Conservation (phyloP, 2,113 vertebrate species). For the Pavo muticus region DNA sequence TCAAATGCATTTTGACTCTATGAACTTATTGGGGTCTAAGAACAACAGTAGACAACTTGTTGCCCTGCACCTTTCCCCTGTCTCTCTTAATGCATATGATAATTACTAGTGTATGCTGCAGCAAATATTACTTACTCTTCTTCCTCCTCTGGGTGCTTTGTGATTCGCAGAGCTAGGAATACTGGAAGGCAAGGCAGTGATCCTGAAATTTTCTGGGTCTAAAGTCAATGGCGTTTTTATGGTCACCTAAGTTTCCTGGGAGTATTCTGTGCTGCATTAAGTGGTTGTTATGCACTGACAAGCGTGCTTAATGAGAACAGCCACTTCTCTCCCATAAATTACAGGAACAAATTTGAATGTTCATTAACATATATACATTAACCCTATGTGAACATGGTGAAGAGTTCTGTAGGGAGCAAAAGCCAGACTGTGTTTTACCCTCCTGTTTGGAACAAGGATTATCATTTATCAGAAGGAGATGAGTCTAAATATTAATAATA, state of each 20-base stretch:
- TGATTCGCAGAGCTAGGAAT: background rate
- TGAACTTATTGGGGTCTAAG: background rate
- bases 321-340: constrained; percentile 6
- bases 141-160: background rate
- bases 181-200: constrained; percentile 32
- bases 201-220: constrained; percentile 25
- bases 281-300: constrained; percentile 7
- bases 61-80: background rate
- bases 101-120: background rate
- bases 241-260: constrained; percentile 38
- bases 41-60: background rate
- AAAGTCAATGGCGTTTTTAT: constrained; percentile 22
- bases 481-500: background rate
- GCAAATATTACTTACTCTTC: constrained; percentile 23
- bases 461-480: background rate
- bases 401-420: background rate
- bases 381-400: background rate
- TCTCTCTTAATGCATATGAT: background rate
- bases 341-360: constrained; percentile 5
- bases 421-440: background rate
- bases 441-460: background rate
- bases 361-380: constrained; percentile 17
- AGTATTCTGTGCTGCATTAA: constrained; percentile 34
- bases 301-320: background rate
- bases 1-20: background rate